phyloP scores from a whole-genome alignment of 2,888 invertebrate genomes.

The Leucania comma region DNA sequence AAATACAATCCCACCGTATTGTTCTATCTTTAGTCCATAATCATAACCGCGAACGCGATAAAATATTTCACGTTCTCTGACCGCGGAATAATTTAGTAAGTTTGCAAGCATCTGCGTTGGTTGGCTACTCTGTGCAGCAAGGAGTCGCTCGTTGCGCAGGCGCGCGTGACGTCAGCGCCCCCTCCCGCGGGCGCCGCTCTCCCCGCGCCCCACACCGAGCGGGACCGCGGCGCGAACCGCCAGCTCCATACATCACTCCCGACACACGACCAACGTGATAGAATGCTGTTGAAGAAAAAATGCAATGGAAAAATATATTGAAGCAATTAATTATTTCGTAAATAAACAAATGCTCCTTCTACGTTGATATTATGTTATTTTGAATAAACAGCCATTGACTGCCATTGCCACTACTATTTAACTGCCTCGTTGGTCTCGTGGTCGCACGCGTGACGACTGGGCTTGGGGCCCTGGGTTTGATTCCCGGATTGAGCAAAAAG shows the following conservation, averaged over 20 bases:
- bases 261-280: slow-evolving; percentile 52
- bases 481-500: too few relatives aligned
- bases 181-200: slow-evolving; percentile 54
- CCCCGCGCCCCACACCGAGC: slow-evolving; percentile 64
- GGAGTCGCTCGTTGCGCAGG: slow-evolving; percentile 82
- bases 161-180: slow-evolving; percentile 86
- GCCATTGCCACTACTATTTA: too few relatives aligned
- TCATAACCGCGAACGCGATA: slow-evolving; percentile 34
- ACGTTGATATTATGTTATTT: neutral
- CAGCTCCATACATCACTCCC: slow-evolving; percentile 65
- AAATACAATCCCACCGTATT: slow-evolving; percentile 8
- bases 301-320: slow-evolving; percentile 31
- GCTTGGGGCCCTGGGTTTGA: too few relatives aligned
- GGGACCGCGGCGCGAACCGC: slow-evolving; percentile 69
- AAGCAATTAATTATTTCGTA: slow-evolving; percentile 18
- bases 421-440: too few relatives aligned
- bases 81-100: slow-evolving; percentile 53
- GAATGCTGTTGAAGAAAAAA: slow-evolving; percentile 49
- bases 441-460: too few relatives aligned
- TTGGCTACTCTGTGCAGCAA: slow-evolving; percentile 75
- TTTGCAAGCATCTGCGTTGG: slow-evolving; percentile 67
- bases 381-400: too few relatives aligned
- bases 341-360: slow-evolving; percentile 5
- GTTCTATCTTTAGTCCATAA: slow-evolving; percentile 46
- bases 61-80: slow-evolving; percentile 45